phyloP scores from a whole-genome alignment of 2,113 vertebrate genomes.

The Trematomus loennbergii region DNA sequence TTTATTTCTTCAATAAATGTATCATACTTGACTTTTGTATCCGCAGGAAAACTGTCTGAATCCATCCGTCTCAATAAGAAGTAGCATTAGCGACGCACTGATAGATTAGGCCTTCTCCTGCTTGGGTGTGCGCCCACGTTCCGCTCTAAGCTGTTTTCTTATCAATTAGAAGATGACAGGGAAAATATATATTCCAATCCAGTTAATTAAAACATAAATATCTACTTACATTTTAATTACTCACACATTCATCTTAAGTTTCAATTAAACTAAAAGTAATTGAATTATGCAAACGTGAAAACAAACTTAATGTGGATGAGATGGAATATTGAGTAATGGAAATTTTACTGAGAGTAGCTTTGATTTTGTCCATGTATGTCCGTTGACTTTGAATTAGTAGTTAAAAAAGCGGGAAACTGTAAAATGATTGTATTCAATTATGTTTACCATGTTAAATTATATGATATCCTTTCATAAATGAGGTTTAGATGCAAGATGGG shows the following conservation, averaged over 20 bases:
- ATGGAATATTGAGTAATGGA: neutral
- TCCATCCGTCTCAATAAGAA: slow-evolving; percentile 21
- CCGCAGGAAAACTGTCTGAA: slow-evolving; percentile 4
- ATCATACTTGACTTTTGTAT: slow-evolving; percentile 9
- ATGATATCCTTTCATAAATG: too few relatives aligned
- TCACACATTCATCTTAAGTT: slow-evolving; percentile 20
- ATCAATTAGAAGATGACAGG: slow-evolving; percentile 47
- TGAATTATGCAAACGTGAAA: slow-evolving; percentile 9
- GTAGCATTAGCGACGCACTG: slow-evolving; percentile 16
- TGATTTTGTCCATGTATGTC: neutral
- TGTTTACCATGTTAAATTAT: neutral
- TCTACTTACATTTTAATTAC: slow-evolving; percentile 50
- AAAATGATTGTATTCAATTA: neutral
- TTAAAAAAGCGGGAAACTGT: neutral
- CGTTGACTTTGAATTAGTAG: neutral
- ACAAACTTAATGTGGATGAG: neutral
- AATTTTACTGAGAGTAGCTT: neutral
- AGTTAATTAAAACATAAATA: slow-evolving; percentile 57
- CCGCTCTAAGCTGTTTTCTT: slow-evolving; percentile 28
- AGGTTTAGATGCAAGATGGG: too few relatives aligned
- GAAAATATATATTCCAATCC: slow-evolving; percentile 47
- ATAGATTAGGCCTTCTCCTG: slow-evolving; percentile 46
- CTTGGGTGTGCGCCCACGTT: slow-evolving; percentile 41
- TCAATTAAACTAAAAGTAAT: slow-evolving; percentile 38
- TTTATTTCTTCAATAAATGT: neutral